Evolutionary conservation across 1,140 invertebrate genomes (phyloP), one percentile per base, ranked within the genome.

Genomic region (Eumeta japonica): DNA sequence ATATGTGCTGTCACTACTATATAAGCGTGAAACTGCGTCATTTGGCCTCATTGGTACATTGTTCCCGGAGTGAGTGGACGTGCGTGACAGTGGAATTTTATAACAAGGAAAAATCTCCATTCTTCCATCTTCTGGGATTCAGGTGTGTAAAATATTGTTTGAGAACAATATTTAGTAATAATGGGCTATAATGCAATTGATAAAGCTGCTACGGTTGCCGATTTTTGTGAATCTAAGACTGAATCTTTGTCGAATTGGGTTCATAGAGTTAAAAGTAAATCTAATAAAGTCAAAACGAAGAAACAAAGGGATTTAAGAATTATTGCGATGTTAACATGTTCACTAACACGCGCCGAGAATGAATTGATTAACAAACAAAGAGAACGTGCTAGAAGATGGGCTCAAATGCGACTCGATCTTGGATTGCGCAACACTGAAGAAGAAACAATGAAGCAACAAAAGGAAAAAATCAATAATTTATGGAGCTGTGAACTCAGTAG

Each of bases 401-500:
- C 64, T 35, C 65, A 68, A 47, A 68, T 73, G 65, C 68, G 70
- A 68, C 62, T 54, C 46, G 64, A 68, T 52, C 68, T 70, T 43
- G 68, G 68, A 61, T 55, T 74, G 42, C 50, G 51, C 52, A 57
- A 58, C 47, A 63, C 62, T 47, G 63, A 74, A 62, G 65, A 70
- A 50, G 63, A 70, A 48, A 40, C 58, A 35, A 57, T 63, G 52
- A 66, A 54, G 49, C 55, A 63, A 46, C 53, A 67, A 15, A 58
- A 55, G 37, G 59, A 70, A 39, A 71, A 64, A 63, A 66, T 74
- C 32, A 62, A 74, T 70, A 57, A 61, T 54, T 42, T 74, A 46
- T 74, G 70, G 70, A 74, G 70, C 59, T 71, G 67, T 60, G 70
- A 74, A 57, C 70, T 74, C 58, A 70, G 70, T 50, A 63, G 65